Percentiles rank a stretch among this genome's conserved stretches.
These are phyloP conservation scores for Vicugna pacos DNA, from an alignment of 2,113 vertebrate species.

Conservation along the genomic window DNA sequence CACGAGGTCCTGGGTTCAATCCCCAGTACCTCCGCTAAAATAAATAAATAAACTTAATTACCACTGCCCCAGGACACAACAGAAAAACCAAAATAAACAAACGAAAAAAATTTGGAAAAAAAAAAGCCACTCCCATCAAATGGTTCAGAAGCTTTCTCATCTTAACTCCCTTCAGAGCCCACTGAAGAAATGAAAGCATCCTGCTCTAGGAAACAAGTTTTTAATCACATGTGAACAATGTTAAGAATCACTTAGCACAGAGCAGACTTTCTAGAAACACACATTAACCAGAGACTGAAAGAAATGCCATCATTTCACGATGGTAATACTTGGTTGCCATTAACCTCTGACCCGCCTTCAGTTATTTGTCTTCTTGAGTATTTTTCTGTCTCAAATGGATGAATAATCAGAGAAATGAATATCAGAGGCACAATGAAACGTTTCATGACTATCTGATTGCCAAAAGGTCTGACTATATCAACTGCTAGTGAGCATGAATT, in stretches of 20 bases:
- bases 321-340: accelerated
- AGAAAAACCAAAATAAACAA: no score
- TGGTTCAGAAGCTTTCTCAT: neutral
- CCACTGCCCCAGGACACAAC: no score
- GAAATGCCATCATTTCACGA: neutral
- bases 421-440: neutral
- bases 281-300: no score
- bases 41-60: no score
- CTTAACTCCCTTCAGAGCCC: neutral
- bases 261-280: neutral
- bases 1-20: no score
- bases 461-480: neutral
- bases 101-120: no score
- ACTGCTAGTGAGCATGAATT: neutral
- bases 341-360: neutral
- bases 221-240: neutral
- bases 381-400: neutral
- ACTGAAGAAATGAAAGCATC: neutral
- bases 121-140: no score
- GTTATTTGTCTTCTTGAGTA: neutral
- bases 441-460: neutral
- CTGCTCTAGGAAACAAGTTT: neutral
- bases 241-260: neutral
- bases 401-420: neutral
- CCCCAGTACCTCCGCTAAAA: no score